phyloP scores from a whole-genome alignment of 2,888 invertebrate species.

The Drosophila histrio region DNA sequence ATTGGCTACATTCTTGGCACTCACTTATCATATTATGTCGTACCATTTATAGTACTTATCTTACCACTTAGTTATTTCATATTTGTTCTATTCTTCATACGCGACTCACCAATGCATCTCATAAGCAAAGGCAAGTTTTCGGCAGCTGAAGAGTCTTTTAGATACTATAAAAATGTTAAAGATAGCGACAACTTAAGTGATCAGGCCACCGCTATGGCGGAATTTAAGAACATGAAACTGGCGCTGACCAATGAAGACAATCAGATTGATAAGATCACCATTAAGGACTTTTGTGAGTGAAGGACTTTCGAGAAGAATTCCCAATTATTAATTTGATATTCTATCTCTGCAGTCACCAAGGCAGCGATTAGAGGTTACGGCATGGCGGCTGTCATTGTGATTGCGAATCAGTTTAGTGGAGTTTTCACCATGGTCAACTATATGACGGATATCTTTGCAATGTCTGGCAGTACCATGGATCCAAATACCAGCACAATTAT shows the following conservation, averaged over 20 bases:
- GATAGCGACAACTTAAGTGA: conserved; percentile 31
- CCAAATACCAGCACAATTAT: conserved; percentile 80
- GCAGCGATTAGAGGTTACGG: conserved; percentile 66
- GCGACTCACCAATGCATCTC: conserved; percentile 79
- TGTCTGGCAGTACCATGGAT: conserved; percentile 71
- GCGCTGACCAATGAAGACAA: conserved; percentile 43
- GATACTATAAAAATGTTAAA: conserved; percentile 75
- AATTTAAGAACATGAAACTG: conserved; percentile 62
- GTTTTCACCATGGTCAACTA: conserved; percentile 79
- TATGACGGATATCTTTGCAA: conserved; percentile 78
- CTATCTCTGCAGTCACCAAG: conserved; percentile 56
- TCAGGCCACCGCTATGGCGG: conserved; percentile 45
- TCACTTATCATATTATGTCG: conserved; percentile 67
- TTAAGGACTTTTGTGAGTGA: conserved; percentile 69
- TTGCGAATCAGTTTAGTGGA: conserved; percentile 77
- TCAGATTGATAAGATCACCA: conserved; percentile 18
- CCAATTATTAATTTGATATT: neutral
- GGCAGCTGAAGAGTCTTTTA: conserved; percentile 73
- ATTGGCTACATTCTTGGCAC: conserved; percentile 75
- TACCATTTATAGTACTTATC: conserved; percentile 69
- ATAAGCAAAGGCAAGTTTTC: conserved; percentile 59
- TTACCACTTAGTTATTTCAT: conserved; percentile 70
- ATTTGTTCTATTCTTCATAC: conserved; percentile 57
- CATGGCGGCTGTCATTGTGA: conserved; percentile 64
- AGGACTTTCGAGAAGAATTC: neutral